These are phyloP conservation scores for Callosobruchus maculatus DNA, from an alignment of 2,888 invertebrate genomes.

Conservation along the genomic window DNA sequence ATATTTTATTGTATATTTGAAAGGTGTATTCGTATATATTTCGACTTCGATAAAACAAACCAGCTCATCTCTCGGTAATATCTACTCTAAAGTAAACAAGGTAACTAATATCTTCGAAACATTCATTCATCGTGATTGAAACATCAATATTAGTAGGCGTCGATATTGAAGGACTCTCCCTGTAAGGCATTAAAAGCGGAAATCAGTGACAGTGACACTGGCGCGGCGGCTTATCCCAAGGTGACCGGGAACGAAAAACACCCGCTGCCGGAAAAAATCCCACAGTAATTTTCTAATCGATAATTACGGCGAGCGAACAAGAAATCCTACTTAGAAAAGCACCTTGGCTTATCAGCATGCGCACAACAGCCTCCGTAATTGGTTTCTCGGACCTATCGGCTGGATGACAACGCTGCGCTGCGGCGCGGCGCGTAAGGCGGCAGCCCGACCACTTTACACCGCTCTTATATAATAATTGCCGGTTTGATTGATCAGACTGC, in stretches of 20 bases:
- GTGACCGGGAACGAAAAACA: background rate
- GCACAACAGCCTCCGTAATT: background rate
- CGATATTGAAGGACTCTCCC: background rate
- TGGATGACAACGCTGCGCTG: background rate
- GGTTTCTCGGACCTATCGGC: background rate
- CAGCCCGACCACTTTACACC: background rate
- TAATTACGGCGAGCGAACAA: background rate
- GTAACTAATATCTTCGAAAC: no score
- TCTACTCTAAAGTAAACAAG: no score
- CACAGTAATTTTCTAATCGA: background rate
- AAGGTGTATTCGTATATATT: no score
- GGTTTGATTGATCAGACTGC: background rate
- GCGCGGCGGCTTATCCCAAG: background rate
- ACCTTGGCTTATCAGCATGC: background rate
- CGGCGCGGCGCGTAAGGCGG: background rate
- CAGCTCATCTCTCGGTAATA: no score
- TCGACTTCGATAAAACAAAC: no score
- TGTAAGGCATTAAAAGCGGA: background rate
- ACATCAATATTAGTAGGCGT: background rate
- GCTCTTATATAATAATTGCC: background rate
- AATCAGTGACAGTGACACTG: background rate
- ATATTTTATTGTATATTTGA: no score
- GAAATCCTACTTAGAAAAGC: background rate
- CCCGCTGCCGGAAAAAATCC: background rate
- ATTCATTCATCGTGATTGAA: no score